Base-by-base conservation (phyloP, 1,140 invertebrate species). In the Drosophila jambulina region DNA sequence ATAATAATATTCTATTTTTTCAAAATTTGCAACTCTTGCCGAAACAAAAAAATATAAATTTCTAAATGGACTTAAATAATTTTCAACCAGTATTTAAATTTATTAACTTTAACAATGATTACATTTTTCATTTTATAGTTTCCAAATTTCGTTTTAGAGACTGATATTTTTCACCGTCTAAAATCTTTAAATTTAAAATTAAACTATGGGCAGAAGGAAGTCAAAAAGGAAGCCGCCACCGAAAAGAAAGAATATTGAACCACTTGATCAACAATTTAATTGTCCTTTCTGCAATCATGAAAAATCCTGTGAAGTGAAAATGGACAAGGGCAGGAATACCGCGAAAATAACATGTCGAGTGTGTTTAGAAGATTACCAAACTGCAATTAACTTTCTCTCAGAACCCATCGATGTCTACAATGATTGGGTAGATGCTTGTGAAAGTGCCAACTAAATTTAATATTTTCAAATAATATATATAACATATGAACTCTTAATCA, bases 241-340 rank as follows among this genome's bases (percentile, higher is more conserved):
- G 32, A 99, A 99, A 56, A 10, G 36, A 19, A 64, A 32, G 25
- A 64, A 56, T 29, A 64, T 43, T 32, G 38, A 64, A 19, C 61
- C 99, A 2, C 93, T 99, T 32, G 99, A 99, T 91, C 97, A 96
- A 53, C 96, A 98, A 88, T 99, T 99, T 92, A 99, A 99, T 93
- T 99, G 99, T 92, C 99, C 99, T 8, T 99, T 99, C 94, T 99
- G 99, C 93, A 99, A 99, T 94, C 99, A 99, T 92, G 99, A 99
- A 93, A 98, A 98, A 84, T 99, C 98, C 2, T 99, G 99, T 94
- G 99, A 99, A 94, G 99, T 99, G 43, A 99, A 99, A 96, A 98
- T 99, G 97, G 98, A 99, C 93, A 97, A 98, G 93, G 95, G 96
- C 17, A 93, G 97, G 78, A 99, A 98, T 93, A 97, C 98, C 40